Percentiles rank a stretch among this genome's conserved stretches.
These are phyloP conservation scores for Strongylocentrotus purpuratus DNA, from an alignment of 35 echinoderm and acorn worm genomes.

Conservation along the genomic window DNA sequence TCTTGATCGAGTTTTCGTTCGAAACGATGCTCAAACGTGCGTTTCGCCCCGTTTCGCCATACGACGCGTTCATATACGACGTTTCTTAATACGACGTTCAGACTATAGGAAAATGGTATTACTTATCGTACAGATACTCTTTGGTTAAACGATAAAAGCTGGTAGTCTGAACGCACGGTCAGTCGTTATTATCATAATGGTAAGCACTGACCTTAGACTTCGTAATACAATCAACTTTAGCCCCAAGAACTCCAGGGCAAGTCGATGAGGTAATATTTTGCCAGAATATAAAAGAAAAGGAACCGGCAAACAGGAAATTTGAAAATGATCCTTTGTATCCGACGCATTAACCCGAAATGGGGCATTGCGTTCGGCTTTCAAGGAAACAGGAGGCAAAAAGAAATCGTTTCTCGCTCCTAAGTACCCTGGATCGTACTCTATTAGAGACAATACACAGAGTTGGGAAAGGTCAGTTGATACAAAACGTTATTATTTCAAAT, in stretches of 20 bases:
- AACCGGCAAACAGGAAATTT: background rate
- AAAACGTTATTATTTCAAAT: background rate
- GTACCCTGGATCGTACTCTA: background rate
- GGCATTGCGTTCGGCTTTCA: background rate
- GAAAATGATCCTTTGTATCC: constrained; percentile 4
- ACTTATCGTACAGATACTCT: too few relatives aligned
- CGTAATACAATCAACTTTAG: background rate
- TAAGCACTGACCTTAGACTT: background rate
- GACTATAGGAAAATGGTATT: too few relatives aligned
- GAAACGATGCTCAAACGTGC: too few relatives aligned
- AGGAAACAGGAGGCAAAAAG: background rate
- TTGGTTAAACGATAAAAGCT: too few relatives aligned
- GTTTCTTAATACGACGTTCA: too few relatives aligned
- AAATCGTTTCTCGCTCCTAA: background rate
- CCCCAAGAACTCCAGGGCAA: background rate
- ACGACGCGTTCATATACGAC: too few relatives aligned
- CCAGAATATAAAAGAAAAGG: background rate
- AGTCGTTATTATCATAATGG: too few relatives aligned
- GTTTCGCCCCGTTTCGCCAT: too few relatives aligned
- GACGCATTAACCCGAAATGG: background rate
- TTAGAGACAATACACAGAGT: background rate
- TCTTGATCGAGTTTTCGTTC: too few relatives aligned
- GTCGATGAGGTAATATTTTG: background rate
- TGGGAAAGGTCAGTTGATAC: background rate
- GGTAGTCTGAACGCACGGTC: too few relatives aligned